Conservation (phyloP, 2,797 vertebrate genomes). For the Crax fasciolata region DNA sequence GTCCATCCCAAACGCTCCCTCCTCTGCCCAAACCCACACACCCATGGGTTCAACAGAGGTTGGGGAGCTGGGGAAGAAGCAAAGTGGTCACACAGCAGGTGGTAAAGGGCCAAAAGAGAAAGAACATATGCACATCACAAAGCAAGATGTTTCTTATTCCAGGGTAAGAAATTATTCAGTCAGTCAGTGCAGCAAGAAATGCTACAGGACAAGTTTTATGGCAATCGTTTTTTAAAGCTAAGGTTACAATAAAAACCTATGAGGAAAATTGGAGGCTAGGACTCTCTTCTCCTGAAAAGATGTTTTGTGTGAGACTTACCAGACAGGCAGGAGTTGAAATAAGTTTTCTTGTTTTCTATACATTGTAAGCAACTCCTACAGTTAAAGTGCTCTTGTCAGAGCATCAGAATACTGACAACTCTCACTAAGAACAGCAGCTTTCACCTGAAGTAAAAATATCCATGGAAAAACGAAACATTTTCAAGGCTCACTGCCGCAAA, state of each 20-base stretch:
- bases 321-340: background rate
- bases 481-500: background rate
- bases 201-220: background rate
- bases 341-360: background rate
- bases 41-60: background rate
- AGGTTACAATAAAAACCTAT: background rate
- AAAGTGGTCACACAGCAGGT: background rate
- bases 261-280: background rate
- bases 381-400: background rate
- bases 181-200: background rate
- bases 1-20: background rate
- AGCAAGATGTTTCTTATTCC: background rate
- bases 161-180: background rate
- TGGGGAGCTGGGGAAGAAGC: background rate
- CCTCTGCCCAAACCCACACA: rapidly evolving
- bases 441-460: constrained; percentile 9
- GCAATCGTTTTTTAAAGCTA: background rate
- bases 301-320: background rate
- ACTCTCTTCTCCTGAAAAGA: background rate
- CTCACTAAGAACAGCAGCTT: background rate
- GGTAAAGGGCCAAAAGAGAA: background rate
- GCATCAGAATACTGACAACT: background rate
- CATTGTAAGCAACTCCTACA: background rate
- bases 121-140: background rate
- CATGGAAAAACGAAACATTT: background rate